These are phyloP conservation scores for Sminthurides aquaticus DNA, from an alignment of 2,888 invertebrate genomes.

Conservation along the genomic window DNA sequence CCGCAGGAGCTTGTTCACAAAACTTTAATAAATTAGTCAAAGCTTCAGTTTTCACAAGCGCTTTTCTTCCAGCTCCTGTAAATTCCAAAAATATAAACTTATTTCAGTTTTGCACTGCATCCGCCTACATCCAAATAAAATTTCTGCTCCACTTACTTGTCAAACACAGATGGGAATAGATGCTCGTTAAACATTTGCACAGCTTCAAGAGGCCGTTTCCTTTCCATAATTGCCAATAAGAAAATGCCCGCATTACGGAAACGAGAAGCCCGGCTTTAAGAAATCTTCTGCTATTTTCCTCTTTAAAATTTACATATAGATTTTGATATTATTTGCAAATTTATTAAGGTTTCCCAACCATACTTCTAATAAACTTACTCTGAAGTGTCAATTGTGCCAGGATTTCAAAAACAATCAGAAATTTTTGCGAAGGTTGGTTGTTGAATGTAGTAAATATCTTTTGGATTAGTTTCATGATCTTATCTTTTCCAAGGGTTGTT, in stretches of 20 bases:
- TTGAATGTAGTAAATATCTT: conserved; percentile 51
- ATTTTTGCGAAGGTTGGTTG: conserved; percentile 54
- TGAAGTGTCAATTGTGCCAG: conserved; percentile 62
- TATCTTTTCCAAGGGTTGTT: conserved; percentile 55
- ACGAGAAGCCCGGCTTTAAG: conserved; percentile 37
- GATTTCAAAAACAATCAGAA: conserved; percentile 60
- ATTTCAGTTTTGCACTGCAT: too few relatives aligned
- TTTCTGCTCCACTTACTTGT: conserved; percentile 26
- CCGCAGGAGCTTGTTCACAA: conserved; percentile 62
- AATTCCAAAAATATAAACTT: conserved; percentile 21
- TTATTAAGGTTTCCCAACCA: too few relatives aligned
- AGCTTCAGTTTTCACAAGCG: conserved; percentile 60
- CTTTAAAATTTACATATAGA: conserved; percentile 15
- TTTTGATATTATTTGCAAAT: too few relatives aligned
- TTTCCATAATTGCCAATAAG: conserved; percentile 37
- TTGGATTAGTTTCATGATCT: conserved; percentile 56
- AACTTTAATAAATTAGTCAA: conserved; percentile 60
- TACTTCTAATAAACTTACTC: conserved; percentile 53
- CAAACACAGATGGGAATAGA: conserved; percentile 35
- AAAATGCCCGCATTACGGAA: conserved; percentile 33
- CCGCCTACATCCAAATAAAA: neutral
- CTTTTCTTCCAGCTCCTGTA: conserved; percentile 56
- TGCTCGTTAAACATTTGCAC: conserved; percentile 32
- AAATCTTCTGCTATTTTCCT: conserved; percentile 31
- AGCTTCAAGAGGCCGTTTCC: conserved; percentile 36